These are phyloP conservation scores for Sinohyriopsis cumingii DNA, from an alignment of 2,888 invertebrate genomes.

Conservation along the genomic window DNA sequence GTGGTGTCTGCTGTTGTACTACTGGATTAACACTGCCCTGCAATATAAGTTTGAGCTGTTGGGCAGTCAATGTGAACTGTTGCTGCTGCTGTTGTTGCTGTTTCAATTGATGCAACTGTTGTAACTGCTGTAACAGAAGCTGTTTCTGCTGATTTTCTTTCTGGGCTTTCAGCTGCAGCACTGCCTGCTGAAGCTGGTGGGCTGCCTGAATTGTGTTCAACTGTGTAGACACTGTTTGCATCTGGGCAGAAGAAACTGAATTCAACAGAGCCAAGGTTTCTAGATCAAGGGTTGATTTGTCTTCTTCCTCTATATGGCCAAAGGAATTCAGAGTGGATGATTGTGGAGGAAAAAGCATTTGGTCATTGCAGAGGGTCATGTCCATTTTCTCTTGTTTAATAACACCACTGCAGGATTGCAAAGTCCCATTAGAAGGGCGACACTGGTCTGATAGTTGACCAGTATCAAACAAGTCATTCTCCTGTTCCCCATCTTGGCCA, in stretches of 20 bases:
- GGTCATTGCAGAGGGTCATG: conserved; percentile 8
- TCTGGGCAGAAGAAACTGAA: conserved; percentile 1
- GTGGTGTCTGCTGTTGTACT: conserved; percentile 17
- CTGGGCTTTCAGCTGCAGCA: conserved; percentile 38
- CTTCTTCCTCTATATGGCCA: conserved; percentile 15
- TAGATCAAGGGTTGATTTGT: conserved; percentile 23
- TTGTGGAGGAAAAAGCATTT: conserved; percentile 17
- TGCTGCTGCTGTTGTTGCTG: conserved; percentile 42
- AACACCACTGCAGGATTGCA: conserved; percentile 12
- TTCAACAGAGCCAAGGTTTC: conserved; percentile 24
- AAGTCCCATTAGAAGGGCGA: neutral
- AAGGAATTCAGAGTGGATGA: conserved; percentile 11
- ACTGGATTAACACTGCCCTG: conserved; percentile 43
- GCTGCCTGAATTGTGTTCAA: conserved; percentile 8
- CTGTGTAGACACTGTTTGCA: too few relatives aligned
- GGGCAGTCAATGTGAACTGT: conserved; percentile 38
- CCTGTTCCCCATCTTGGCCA: conserved; percentile 27
- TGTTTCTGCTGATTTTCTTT: conserved; percentile 41
- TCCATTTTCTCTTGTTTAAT: conserved; percentile 9
- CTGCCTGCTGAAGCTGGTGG: conserved; percentile 47
- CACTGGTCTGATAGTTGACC: neutral
- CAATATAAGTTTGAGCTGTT: conserved; percentile 54
- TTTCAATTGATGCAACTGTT: conserved; percentile 44
- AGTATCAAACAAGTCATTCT: conserved; percentile 1
- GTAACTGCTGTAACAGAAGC: conserved; percentile 44